A percentile compares a stretch with the other conserved stretches of the same genome.
These are phyloP conservation scores for Hippocampus kuda DNA, from an alignment of 2,797 vertebrate species.

Conservation along the genomic window DNA sequence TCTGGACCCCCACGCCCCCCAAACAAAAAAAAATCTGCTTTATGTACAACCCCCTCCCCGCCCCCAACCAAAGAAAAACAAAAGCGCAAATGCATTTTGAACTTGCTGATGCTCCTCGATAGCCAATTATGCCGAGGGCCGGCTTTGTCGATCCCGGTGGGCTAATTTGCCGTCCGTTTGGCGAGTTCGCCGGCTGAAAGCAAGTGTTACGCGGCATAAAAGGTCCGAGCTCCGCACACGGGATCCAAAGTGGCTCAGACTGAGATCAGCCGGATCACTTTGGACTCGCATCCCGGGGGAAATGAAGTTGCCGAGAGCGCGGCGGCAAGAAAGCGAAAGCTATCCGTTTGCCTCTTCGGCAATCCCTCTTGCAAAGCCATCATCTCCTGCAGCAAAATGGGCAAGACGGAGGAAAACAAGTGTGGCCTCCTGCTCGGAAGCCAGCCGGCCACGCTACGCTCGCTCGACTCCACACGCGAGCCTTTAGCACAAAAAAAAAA, in stretches of 20 bases:
- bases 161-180: not conserved
- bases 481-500: no score
- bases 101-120: no score
- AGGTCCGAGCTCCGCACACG: not conserved
- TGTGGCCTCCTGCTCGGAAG: not conserved
- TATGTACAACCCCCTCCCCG: no score
- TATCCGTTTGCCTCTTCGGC: not conserved
- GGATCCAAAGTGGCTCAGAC: slow-evolving; percentile 6
- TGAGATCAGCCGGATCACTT: slow-evolving; percentile 7
- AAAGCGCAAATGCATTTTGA: no score
- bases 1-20: no score
- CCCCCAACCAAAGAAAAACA: no score
- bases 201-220: not conserved
- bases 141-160: not conserved
- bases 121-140: not conserved
- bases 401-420: not conserved
- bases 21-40: no score
- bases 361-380: slow-evolving; percentile 3
- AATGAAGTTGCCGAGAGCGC: not conserved
- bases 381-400: slow-evolving; percentile 4
- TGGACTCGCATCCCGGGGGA: not conserved
- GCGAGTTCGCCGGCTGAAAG: not conserved
- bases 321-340: slow-evolving; percentile 7
- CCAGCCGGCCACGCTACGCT: not conserved
- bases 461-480: not conserved